Conservation (phyloP, 2,888 invertebrate species). For the Helobdella robusta region DNA sequence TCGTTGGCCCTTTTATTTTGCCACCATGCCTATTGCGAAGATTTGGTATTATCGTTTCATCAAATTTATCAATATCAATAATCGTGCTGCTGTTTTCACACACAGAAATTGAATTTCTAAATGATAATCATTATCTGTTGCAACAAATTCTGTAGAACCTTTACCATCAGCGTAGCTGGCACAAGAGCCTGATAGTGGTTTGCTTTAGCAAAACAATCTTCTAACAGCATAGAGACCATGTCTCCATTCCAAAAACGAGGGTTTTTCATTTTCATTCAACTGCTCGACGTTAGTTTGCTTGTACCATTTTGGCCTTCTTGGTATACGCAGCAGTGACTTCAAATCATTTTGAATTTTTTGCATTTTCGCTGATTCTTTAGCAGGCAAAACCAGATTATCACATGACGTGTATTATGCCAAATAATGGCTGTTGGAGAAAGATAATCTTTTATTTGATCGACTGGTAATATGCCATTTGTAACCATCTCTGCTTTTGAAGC, state of each 20-base stretch:
- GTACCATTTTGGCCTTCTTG: conserved; percentile 75
- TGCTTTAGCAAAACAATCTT: conserved; percentile 96
- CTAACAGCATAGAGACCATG: conserved; percentile 63
- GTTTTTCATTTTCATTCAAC: conserved; percentile 67
- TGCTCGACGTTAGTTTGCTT: conserved; percentile 67
- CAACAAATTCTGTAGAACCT: too few species aligned
- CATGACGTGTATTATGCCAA: too few species aligned
- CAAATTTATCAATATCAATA: too few species aligned
- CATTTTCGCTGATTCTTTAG: conserved; percentile 53
- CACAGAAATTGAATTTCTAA: too few species aligned
- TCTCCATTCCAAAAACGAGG: conserved; percentile 81
- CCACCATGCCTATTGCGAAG: conserved; percentile 58
- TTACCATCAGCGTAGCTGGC: conserved; percentile 95
- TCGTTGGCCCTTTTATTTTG: too few species aligned
- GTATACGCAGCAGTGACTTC: conserved; percentile 64
- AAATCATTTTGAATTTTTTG: conserved; percentile 43
- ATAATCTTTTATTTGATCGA: too few species aligned
- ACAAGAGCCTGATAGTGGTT: conserved; percentile 87
- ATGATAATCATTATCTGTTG: too few species aligned
- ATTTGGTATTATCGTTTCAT: conserved; percentile 73
- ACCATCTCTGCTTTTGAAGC: too few species aligned
- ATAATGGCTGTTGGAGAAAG: too few species aligned
- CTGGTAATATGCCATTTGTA: too few species aligned
- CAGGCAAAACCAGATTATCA: conserved; percentile 55
- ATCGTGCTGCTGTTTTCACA: too few species aligned